Evolutionary conservation across 2,113 vertebrate species (phyloP), one percentile per base, ranked within the genome.

Genomic region (Larimichthys crocea): DNA sequence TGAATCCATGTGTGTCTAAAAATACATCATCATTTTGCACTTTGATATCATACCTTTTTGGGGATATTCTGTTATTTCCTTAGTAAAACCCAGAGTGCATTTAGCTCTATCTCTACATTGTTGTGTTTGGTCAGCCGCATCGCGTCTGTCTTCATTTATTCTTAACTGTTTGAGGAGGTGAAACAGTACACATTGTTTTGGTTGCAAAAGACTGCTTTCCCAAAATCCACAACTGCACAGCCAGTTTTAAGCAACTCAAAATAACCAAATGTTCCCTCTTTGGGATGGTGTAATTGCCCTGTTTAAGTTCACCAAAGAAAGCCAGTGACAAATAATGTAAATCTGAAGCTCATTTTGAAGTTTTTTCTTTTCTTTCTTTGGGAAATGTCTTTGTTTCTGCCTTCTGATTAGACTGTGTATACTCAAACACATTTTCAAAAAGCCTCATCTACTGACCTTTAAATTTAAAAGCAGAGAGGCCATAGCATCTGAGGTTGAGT

Each of bases 101-200:
- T 57, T 78, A 52, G 17, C n/a, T 44, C n/a, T 44, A 48, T 14
- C 20, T 67, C 29, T 11, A 19, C 40, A n/a, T 10, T 84, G 57
- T 62, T 83, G 56, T 62, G 7, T 76, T 85, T 79, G 61, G 35
- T 80, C 68, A 69, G 68, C 67, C 42, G 40, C 20, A 67, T 73
- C 24, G 66, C 3, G 10, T 72, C 20, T 12, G 61, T 57, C 49
- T 85, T 83, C n/a, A 74, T 88, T 88, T 83, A 81, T 66, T 68
- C 22, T 24, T 19, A 46, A 31, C 55, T 35, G 10, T 31, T 52
- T 72, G n/a, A 71, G 35, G 35, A 48, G 29, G 55, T 66, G 50
- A 77, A 74, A 22, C 22, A 35, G 31, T 44, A 57, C 79, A 40
- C 10, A 79, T 83, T 87, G 74, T 88, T 89, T 75, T 77, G 61